A percentile compares a stretch with the other conserved stretches of the same genome.
phyloP scores from a whole-genome alignment of 1,140 invertebrate genomes.

The Scaptomyza pallida region DNA sequence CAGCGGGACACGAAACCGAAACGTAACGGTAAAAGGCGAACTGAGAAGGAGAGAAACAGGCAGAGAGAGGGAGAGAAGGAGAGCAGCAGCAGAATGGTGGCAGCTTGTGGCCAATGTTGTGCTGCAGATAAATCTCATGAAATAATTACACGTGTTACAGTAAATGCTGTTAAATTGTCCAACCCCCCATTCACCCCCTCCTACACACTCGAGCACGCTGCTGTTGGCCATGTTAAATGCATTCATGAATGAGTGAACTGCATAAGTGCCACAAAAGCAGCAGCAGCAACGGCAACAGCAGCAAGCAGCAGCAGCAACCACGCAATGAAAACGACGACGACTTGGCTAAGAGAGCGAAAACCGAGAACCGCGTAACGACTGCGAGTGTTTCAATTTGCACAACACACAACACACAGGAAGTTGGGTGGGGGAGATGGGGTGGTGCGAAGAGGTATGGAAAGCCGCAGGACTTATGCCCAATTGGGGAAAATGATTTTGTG shows the following conservation, averaged over 20 bases:
- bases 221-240: slow-evolving; percentile 69
- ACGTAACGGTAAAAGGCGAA: slow-evolving; percentile 10
- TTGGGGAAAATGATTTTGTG: slow-evolving; percentile 79
- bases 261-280: slow-evolving; percentile 51
- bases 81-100: slow-evolving; percentile 16
- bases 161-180: slow-evolving; percentile 83
- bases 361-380: slow-evolving; percentile 48
- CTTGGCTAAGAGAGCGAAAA: slow-evolving; percentile 37
- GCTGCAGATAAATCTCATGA: slow-evolving; percentile 84
- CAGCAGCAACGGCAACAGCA: slow-evolving; percentile 13
- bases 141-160: slow-evolving; percentile 84
- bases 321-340: slow-evolving; percentile 36
- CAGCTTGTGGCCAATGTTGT: slow-evolving; percentile 51
- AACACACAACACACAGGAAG: slow-evolving; percentile 16
- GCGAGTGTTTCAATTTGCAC: slow-evolving; percentile 78
- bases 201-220: slow-evolving; percentile 7
- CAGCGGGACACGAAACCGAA: slow-evolving; percentile 42
- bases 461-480: slow-evolving; percentile 76
- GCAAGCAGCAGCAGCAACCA: slow-evolving; percentile 16
- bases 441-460: slow-evolving; percentile 13
- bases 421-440: too few relatives aligned
- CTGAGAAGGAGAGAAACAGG: slow-evolving; percentile 3
- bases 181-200: background rate
- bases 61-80: too few relatives aligned
- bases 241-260: slow-evolving; percentile 79